A percentile compares a stretch with the other conserved stretches of the same genome.
Conservation (phyloP, 92 coral and sea anemone species). For the Phenganax subtilis region DNA sequence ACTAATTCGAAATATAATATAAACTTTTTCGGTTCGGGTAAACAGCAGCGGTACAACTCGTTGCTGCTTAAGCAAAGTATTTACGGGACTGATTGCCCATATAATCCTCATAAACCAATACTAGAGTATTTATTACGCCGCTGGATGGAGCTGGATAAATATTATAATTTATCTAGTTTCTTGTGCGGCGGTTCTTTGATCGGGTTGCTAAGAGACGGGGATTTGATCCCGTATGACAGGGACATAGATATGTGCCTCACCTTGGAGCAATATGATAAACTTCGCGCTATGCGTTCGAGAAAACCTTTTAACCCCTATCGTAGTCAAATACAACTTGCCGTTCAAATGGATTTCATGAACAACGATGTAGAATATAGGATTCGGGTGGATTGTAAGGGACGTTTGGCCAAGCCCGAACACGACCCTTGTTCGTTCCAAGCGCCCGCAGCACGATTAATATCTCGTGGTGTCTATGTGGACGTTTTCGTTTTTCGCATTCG, state of each 20-base stretch:
- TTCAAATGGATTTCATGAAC: constrained; percentile 10
- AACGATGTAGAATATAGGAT: constrained; percentile 9
- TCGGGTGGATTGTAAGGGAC: constrained; percentile 33
- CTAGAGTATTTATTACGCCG: not conserved
- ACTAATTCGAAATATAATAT: no score
- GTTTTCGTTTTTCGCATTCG: constrained; percentile 9
- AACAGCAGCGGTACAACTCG: no score
- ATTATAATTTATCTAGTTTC: not conserved
- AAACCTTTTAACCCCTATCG: constrained; percentile 26
- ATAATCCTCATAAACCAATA: constrained; percentile 20
- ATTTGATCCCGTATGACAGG: constrained; percentile 26
- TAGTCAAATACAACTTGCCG: constrained; percentile 5
- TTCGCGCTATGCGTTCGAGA: constrained; percentile 3
- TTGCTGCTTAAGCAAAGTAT: not conserved
- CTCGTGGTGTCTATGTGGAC: constrained; percentile 3
- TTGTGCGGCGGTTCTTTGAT: constrained; percentile 15
- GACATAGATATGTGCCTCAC: constrained; percentile 31
- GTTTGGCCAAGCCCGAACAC: not conserved
- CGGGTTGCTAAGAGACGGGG: constrained; percentile 13
- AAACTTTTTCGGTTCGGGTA: no score
- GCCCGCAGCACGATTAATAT: constrained; percentile 17
- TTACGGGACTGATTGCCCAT: constrained; percentile 19
- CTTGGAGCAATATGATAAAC: not conserved
- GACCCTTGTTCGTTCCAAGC: constrained; percentile 25
- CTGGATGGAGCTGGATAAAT: constrained; percentile 19